Evolutionary conservation across 2,888 invertebrate genomes (phyloP).

Genomic region (Gastrophysa polygoni): DNA sequence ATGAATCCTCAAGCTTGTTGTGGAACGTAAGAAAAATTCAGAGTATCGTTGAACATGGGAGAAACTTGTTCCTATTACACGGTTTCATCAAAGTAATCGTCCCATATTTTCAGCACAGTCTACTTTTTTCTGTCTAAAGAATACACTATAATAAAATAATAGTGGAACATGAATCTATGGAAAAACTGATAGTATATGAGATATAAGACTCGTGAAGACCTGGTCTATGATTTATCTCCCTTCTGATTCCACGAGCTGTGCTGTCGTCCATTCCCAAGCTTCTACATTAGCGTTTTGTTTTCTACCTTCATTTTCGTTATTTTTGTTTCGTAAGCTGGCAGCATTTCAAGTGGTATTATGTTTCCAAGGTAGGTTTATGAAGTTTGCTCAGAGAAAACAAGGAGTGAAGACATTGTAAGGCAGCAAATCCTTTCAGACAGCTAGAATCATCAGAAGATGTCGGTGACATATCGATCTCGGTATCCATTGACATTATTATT

Average conservation of each 20-base stretch:
- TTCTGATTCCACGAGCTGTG: slow-evolving; percentile 15
- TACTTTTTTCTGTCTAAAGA: too few species aligned
- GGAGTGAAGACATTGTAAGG: neutral
- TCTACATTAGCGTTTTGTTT: slow-evolving; percentile 29
- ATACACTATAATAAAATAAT: too few species aligned
- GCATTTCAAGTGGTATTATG: slow-evolving; percentile 25
- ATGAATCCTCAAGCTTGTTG: too few species aligned
- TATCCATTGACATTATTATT: too few species aligned
- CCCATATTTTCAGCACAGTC: too few species aligned
- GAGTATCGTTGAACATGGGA: too few species aligned
- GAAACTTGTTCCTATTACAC: too few species aligned
- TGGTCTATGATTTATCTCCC: slow-evolving; percentile 15
- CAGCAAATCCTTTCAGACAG: neutral
- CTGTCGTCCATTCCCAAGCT: slow-evolving; percentile 21
- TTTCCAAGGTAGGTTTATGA: slow-evolving; percentile 19
- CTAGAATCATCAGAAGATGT: neutral
- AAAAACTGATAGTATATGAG: too few species aligned
- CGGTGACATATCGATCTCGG: neutral
- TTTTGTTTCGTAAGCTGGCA: slow-evolving; percentile 18
- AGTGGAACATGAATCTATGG: too few species aligned
- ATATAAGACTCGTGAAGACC: too few species aligned
- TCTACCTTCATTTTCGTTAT: slow-evolving; percentile 23
- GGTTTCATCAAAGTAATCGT: too few species aligned
- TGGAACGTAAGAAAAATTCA: too few species aligned
- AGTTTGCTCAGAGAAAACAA: slow-evolving; percentile 9